A percentile compares a stretch with the other conserved stretches of the same genome.
Evolutionary conservation across 2,888 invertebrate species (phyloP).

Genomic region (Stratiomys singularior): DNA sequence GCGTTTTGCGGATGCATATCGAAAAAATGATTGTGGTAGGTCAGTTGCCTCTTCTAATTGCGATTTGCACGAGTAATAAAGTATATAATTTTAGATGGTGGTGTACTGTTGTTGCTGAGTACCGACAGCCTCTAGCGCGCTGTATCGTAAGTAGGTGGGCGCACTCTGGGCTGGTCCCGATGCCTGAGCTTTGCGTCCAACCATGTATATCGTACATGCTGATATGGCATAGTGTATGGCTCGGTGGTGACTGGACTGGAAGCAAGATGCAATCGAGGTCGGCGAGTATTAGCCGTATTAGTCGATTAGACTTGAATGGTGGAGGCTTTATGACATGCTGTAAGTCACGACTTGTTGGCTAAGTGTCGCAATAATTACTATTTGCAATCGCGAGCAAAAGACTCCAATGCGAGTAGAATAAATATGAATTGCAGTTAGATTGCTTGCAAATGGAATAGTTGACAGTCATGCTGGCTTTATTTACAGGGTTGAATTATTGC

Average conservation of each 20-base stretch:
- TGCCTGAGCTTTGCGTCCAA: no score
- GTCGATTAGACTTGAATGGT: constrained; percentile 12
- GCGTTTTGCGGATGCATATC: constrained; percentile 39
- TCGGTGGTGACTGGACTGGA: neutral
- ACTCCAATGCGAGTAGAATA: no score
- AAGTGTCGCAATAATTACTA: constrained; percentile 1
- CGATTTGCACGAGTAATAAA: constrained; percentile 38
- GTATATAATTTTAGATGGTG: neutral
- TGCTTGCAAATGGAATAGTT: no score
- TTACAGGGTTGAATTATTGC: no score
- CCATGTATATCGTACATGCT: no score
- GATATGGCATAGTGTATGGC: no score
- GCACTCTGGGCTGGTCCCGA: no score
- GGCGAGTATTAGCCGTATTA: neutral
- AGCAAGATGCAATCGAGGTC: constrained; percentile 7
- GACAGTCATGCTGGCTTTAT: no score
- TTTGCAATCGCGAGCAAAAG: neutral
- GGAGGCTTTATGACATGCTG: neutral
- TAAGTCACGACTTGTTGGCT: constrained; percentile 6
- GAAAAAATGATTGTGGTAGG: constrained; percentile 39
- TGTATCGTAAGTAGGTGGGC: no score
- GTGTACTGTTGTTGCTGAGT: neutral
- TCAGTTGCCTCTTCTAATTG: constrained; percentile 43
- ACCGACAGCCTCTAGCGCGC: neutral
- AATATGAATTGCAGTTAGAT: no score